phyloP scores from a whole-genome alignment of 2,888 invertebrate genomes.

The Lepidonotus clava region DNA sequence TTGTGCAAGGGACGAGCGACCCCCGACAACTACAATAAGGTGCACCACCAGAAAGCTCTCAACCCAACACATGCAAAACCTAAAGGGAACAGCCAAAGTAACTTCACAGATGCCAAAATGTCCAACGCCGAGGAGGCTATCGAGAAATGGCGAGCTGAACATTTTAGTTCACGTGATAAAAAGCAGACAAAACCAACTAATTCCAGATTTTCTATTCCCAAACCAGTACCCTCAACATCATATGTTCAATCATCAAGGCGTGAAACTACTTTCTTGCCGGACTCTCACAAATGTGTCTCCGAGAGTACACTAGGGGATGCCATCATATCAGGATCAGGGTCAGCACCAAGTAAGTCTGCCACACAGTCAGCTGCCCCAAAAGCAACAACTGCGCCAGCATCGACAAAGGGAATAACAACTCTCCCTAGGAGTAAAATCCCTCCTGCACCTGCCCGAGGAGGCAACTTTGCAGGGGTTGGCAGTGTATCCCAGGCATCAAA shows the following conservation, averaged over 20 bases:
- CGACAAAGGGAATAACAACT: not conserved
- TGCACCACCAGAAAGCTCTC: not conserved
- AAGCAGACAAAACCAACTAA: not conserved
- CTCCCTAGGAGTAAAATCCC: not conserved
- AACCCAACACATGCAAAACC: not conserved
- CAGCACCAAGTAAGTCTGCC: not conserved
- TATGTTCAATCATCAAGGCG: slow-evolving; percentile 28
- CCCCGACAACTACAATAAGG: not conserved
- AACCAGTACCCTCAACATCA: not conserved
- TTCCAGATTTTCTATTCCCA: slow-evolving; percentile 2
- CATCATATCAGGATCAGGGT: not conserved
- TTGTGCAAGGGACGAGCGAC: too few species aligned
- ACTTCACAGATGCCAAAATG: slow-evolving; percentile 34
- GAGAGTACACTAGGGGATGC: slow-evolving; percentile 22
- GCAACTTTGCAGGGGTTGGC: not conserved
- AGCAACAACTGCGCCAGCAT: not conserved
- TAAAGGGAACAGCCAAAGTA: not conserved
- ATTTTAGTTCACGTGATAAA: not conserved
- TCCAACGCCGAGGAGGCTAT: slow-evolving; percentile 20
- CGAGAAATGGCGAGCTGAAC: slow-evolving; percentile 5
- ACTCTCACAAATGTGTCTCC: slow-evolving; percentile 45
- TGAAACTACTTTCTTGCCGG: slow-evolving; percentile 51
- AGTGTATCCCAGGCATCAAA: not conserved
- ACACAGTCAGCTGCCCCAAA: not conserved
- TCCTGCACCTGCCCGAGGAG: slow-evolving; percentile 3